phyloP scores from a whole-genome alignment of 2,797 vertebrate genomes.

The Babyrousa celebensis region DNA sequence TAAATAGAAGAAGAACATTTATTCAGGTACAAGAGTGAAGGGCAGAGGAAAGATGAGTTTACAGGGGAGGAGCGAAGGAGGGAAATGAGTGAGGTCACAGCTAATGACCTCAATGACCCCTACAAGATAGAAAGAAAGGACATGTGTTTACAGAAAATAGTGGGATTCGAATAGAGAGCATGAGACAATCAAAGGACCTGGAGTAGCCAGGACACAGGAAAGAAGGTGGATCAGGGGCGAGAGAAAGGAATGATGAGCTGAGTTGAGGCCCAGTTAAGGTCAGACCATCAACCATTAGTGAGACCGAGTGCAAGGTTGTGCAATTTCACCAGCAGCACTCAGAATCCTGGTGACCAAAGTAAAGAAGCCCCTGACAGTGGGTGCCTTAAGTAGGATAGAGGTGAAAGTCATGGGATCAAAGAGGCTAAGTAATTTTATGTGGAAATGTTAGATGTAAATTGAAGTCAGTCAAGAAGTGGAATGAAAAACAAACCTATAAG shows the following conservation, averaged over 20 bases:
- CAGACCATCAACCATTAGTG: not conserved
- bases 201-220: not conserved
- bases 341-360: not conserved
- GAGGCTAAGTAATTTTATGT: conserved; percentile 37
- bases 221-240: not conserved
- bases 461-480: conserved; percentile 42
- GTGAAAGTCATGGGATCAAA: conserved; percentile 36
- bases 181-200: not conserved
- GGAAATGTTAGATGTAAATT: conserved; percentile 30
- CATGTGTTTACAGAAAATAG: conserved; percentile 13
- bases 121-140: conserved; percentile 25
- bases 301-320: not conserved
- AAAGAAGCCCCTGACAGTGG: not conserved
- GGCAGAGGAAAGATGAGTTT: not conserved
- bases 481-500: conserved; percentile 59
- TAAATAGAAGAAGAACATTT: not conserved
- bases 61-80: not conserved
- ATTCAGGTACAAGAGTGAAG: not conserved
- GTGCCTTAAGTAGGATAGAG: not conserved
- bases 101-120: not conserved
- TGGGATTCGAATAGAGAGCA: not conserved
- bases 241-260: not conserved
- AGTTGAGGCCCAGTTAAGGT: not conserved
- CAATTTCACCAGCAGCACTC: not conserved
- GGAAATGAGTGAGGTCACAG: conserved; percentile 20